These are phyloP conservation scores for Volucella inflata DNA, from an alignment of 2,888 invertebrate species.

Conservation along the genomic window DNA sequence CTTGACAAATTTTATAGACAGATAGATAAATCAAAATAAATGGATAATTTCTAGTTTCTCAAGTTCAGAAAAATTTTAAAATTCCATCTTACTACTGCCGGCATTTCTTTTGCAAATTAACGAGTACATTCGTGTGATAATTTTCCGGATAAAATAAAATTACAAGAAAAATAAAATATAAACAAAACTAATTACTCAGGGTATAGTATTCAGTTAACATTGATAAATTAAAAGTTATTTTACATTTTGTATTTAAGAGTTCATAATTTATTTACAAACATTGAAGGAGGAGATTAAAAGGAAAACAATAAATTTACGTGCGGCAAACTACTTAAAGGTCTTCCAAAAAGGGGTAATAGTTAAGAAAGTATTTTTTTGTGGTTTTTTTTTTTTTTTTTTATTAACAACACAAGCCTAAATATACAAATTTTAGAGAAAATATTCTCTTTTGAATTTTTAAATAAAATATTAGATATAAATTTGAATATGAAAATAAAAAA, in stretches of 20 bases:
- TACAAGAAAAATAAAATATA: not conserved
- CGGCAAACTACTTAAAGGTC: constrained; percentile 57
- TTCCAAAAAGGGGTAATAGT: constrained; percentile 27
- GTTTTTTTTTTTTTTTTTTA: constrained; percentile 24
- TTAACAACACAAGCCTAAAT: constrained; percentile 63
- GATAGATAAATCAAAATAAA: too few species aligned
- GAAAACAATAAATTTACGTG: constrained; percentile 56
- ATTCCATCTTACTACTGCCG: too few species aligned
- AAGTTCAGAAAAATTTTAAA: too few species aligned
- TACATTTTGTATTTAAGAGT: constrained; percentile 11
- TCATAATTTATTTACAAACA: constrained; percentile 47
- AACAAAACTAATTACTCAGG: constrained; percentile 5
- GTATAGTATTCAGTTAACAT: constrained; percentile 24
- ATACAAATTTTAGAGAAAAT: not conserved
- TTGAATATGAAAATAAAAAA: not conserved
- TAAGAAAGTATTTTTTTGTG: constrained; percentile 12
- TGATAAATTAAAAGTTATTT: constrained; percentile 11
- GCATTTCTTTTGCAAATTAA: too few species aligned
- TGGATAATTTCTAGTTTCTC: too few species aligned
- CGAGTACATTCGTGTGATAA: too few species aligned
- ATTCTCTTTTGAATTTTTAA: not conserved
- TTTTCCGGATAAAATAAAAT: not conserved
- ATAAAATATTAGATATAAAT: not conserved
- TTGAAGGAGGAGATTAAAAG: constrained; percentile 7
- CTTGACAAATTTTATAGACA: too few species aligned